Conservation (phyloP, 2,113 vertebrate species). For the Sceloporus tristichus region DNA sequence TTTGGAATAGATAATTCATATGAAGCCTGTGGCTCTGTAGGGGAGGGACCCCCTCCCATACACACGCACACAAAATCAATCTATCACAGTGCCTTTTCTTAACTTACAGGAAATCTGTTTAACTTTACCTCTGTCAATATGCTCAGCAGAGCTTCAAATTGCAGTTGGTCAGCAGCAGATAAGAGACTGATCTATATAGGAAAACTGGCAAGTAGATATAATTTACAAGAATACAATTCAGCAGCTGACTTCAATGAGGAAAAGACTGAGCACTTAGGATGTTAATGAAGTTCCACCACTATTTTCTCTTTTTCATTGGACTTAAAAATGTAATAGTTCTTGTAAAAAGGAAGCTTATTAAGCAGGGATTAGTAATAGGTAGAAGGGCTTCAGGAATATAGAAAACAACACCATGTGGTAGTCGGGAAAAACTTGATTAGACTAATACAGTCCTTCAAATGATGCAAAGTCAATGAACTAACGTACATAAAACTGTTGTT, state of each 20-base stretch:
- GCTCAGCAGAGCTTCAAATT: slow-evolving; percentile 39
- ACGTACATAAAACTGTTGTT: background rate
- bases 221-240: slow-evolving; percentile 40
- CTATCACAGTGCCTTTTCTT: slow-evolving; percentile 9
- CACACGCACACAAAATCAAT: background rate
- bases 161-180: slow-evolving; percentile 35
- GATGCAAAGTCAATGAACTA: slow-evolving; percentile 12
- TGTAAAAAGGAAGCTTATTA: slow-evolving; percentile 28
- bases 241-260: slow-evolving; percentile 32
- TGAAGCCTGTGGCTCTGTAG: background rate
- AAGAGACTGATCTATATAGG: slow-evolving; percentile 26
- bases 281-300: slow-evolving; percentile 8
- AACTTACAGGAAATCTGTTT: slow-evolving; percentile 30
- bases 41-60: background rate
- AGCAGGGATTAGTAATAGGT: slow-evolving; percentile 21
- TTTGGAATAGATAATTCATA: background rate
- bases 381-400: slow-evolving; percentile 39
- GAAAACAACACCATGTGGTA: slow-evolving; percentile 16
- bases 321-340: slow-evolving; percentile 41
- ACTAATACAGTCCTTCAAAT: slow-evolving; percentile 7
- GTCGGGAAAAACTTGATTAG: background rate
- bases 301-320: slow-evolving; percentile 34
- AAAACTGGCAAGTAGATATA: slow-evolving; percentile 28
- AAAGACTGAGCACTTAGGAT: slow-evolving; percentile 27
- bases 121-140: slow-evolving; percentile 35